Percentiles rank a stretch among this genome's conserved stretches.
Conservation (phyloP, 2,797 vertebrate genomes). For the Pseudochirops corinnae region DNA sequence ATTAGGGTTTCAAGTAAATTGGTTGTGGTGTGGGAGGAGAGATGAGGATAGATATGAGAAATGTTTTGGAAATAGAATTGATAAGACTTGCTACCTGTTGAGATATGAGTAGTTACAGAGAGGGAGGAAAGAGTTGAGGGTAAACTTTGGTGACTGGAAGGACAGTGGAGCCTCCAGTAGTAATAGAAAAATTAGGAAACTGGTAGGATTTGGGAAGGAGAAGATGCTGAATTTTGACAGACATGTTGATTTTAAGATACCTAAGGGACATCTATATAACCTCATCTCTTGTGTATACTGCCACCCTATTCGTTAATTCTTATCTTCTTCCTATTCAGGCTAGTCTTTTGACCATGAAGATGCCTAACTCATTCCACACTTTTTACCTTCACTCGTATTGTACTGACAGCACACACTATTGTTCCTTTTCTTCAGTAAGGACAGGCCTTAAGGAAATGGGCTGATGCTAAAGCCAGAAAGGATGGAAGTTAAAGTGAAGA, state of each 20-base stretch:
- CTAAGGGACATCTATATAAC: background rate
- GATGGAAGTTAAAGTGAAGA: slow-evolving; percentile 39
- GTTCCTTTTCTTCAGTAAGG: slow-evolving; percentile 8
- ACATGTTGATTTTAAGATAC: background rate
- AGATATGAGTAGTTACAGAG: background rate
- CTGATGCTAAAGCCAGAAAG: background rate
- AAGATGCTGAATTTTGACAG: background rate
- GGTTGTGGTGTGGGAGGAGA: background rate
- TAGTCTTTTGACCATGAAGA: slow-evolving; percentile 1
- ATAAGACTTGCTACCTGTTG: background rate
- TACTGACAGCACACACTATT: background rate
- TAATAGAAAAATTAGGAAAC: background rate
- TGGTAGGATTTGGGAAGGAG: background rate
- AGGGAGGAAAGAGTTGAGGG: background rate
- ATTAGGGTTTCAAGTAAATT: background rate
- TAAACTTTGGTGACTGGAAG: background rate
- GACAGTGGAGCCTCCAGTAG: background rate
- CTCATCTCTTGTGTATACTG: background rate
- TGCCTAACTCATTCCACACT: background rate
- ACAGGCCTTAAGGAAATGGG: background rate
- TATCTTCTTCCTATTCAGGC: background rate
- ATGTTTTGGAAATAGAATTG: background rate
- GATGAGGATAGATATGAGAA: background rate
- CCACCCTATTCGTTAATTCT: background rate
- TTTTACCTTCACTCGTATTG: slow-evolving; percentile 47